Base-by-base conservation (phyloP, 2,797 vertebrate genomes). In the Melanotaenia boesemani region DNA sequence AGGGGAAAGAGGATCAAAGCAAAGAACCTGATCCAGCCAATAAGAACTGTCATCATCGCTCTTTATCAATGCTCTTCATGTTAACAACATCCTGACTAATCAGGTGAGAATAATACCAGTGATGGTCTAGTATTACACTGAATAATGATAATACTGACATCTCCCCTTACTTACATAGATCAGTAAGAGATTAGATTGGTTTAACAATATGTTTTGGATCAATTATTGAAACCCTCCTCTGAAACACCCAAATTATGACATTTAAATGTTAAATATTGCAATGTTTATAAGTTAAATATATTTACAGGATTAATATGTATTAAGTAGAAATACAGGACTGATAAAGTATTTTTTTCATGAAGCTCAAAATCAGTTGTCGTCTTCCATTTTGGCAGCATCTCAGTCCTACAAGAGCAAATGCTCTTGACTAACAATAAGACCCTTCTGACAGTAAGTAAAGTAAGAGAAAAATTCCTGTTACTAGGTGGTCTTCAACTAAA, bases 1-100 rank as follows among this genome's bases (percentile, higher is more conserved):
- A 88, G 84, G 88, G 87, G 86, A 84, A 86, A 67, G 83, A 67
- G 59, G 89, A 93, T 93, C 90, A 91, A 92, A 93, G 89, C 54
- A 0, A n/a, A 63, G 32, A 84, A 78, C 70, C 72, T 84, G 81
- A 91, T 89, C 85, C 70, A 76, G 77, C 89, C 88, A 90, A 91
- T 92, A 56, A 60, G 87, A 86, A 57, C 41, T 86, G 88, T 90
- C 87, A 90, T 86, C 86, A 76, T 84, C 76, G 46, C 72, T 58
- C 76, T 89, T 84, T 79, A 89, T 92, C 89, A 86, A 79, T 85
- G 10, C 67, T 61, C 62, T 77, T 52, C 39, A 22, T 83, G 80
- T 81, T 87, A 81, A 88, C 85, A 87, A 81, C 67, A 74, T 30
- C 30, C 30, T 89, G 92, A 93, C 67, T 79, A 77, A 91, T 91